phyloP scores from a whole-genome alignment of 2,797 vertebrate genomes.

The Otolemur crassicaudatus region DNA sequence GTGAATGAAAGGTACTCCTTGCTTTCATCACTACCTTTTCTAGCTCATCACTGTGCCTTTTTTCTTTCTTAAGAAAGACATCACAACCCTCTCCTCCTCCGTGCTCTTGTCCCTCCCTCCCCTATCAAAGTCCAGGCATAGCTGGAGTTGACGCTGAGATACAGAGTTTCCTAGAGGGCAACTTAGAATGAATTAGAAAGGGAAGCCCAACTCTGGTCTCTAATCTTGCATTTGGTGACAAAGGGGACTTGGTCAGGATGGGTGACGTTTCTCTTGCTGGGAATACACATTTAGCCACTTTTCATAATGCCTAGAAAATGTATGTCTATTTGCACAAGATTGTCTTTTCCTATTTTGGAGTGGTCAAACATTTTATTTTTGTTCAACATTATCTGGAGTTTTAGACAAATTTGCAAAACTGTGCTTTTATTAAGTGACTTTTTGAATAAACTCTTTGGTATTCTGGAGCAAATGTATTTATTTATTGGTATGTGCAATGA shows the following conservation, averaged over 20 bases:
- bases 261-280: slow-evolving; percentile 78
- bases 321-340: slow-evolving; percentile 82
- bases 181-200: neutral
- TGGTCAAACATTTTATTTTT: slow-evolving; percentile 89
- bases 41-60: slow-evolving; percentile 85
- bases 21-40: slow-evolving; percentile 64
- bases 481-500: slow-evolving; percentile 87
- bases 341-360: slow-evolving; percentile 89
- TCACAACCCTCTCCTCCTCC: slow-evolving; percentile 30
- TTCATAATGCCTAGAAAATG: slow-evolving; percentile 87
- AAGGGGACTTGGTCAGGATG: slow-evolving; percentile 65
- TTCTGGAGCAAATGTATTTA: slow-evolving; percentile 89
- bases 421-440: slow-evolving; percentile 90
- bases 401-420: slow-evolving; percentile 90
- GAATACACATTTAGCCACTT: slow-evolving; percentile 85
- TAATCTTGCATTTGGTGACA: slow-evolving; percentile 38
- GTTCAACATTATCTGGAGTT: slow-evolving; percentile 88
- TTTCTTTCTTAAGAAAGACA: slow-evolving; percentile 68
- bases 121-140: slow-evolving; percentile 48
- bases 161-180: neutral
- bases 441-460: slow-evolving; percentile 86
- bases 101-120: neutral
- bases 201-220: slow-evolving; percentile 30
- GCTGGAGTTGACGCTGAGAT: slow-evolving; percentile 40
- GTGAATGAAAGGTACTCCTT: neutral